phyloP scores from a whole-genome alignment of 1,140 invertebrate species.

The Oedothorax gibbosus region DNA sequence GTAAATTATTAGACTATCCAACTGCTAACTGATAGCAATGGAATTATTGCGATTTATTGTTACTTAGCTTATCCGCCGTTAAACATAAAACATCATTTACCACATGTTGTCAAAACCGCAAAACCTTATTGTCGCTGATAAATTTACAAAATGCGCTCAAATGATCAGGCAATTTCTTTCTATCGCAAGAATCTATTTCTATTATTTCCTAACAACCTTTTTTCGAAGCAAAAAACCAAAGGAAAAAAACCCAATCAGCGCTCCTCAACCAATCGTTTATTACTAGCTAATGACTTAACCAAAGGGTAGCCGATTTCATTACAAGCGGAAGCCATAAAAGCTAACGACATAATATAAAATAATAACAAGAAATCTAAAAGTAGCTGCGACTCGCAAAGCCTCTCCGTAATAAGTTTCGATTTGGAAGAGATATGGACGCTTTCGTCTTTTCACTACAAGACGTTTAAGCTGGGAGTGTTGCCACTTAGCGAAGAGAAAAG shows the following conservation, averaged over 20 bases:
- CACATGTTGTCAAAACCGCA: no score
- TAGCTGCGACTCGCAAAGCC: conserved; percentile 12
- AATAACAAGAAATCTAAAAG: conserved; percentile 21
- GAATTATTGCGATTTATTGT: no score
- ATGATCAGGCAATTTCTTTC: background rate
- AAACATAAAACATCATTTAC: no score
- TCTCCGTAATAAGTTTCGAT: conserved; percentile 58
- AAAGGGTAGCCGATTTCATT: conserved; percentile 57
- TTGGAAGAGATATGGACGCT: conserved; percentile 52
- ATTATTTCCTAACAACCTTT: conserved; percentile 2
- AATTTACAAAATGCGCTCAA: no score
- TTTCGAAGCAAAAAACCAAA: background rate
- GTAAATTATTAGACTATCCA: no score
- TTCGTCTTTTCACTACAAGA: conserved; percentile 41
- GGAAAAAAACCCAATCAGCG: background rate
- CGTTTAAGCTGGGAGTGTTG: conserved; percentile 56
- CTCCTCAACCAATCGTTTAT: conserved; percentile 47
- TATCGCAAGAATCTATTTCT: conserved; percentile 2
- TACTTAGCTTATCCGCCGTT: no score
- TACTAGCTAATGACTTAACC: conserved; percentile 58
- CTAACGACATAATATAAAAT: conserved; percentile 58
- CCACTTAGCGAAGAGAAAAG: conserved; percentile 50
- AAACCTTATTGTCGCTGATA: no score
- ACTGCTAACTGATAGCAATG: no score
- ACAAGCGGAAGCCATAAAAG: conserved; percentile 54